phyloP scores from a whole-genome alignment of 1,140 invertebrate species.

The Drosophila saltans region DNA sequence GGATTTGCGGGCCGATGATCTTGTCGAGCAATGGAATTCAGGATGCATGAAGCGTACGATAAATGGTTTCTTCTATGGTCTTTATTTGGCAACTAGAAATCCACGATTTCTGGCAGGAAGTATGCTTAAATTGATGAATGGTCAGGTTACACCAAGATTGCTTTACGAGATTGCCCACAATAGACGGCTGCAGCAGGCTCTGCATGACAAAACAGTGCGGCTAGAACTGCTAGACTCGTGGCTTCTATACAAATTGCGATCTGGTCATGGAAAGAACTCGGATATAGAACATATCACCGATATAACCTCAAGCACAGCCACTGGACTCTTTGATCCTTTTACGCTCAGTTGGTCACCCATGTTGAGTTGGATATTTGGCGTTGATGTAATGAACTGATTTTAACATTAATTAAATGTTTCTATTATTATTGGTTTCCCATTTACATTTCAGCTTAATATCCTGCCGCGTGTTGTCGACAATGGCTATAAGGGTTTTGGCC shows the following conservation, averaged over 20 bases:
- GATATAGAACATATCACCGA: slow-evolving; percentile 90
- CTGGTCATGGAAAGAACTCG: slow-evolving; percentile 45
- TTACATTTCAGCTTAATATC: slow-evolving; percentile 85
- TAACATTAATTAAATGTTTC: no score
- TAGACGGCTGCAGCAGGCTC: slow-evolving; percentile 86
- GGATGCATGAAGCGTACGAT: slow-evolving; percentile 90
- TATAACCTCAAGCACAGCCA: slow-evolving; percentile 93
- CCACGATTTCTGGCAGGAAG: slow-evolving; percentile 92
- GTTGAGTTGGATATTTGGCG: slow-evolving; percentile 84
- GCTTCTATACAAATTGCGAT: slow-evolving; percentile 91
- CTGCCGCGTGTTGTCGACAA: slow-evolving; percentile 93
- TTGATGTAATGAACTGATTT: slow-evolving; percentile 86
- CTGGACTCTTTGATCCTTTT: slow-evolving; percentile 97
- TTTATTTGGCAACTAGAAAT: slow-evolving; percentile 90
- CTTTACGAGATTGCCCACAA: slow-evolving; percentile 91
- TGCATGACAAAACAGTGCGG: slow-evolving; percentile 86
- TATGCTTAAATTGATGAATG: slow-evolving; percentile 91
- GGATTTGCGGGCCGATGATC: slow-evolving; percentile 91
- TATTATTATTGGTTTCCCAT: neutral
- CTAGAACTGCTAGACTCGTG: slow-evolving; percentile 98
- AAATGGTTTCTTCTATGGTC: slow-evolving; percentile 84
- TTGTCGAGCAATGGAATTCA: slow-evolving; percentile 94
- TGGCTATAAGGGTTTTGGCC: slow-evolving; percentile 89
- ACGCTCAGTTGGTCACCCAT: slow-evolving; percentile 89
- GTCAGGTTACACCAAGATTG: slow-evolving; percentile 91